These are phyloP conservation scores for Chauna torquata DNA, from an alignment of 2,113 vertebrate genomes.

Conservation along the genomic window DNA sequence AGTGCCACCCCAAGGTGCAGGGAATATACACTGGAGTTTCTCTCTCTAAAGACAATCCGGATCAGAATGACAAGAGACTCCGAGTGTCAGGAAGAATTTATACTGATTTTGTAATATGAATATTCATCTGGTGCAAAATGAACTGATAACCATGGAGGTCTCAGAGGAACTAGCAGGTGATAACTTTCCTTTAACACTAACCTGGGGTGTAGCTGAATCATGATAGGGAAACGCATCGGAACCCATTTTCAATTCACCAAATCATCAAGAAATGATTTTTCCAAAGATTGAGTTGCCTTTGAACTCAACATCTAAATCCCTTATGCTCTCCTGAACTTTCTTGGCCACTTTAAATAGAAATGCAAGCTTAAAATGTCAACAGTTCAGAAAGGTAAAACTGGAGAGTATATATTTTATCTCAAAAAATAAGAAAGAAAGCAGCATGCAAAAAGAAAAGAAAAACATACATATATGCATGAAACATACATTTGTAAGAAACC, in stretches of 20 bases:
- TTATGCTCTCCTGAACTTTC: neutral
- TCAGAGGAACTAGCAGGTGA: neutral
- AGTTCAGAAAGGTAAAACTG: neutral
- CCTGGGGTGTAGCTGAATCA: neutral
- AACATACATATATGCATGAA: neutral
- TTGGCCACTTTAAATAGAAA: neutral
- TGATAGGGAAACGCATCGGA: neutral
- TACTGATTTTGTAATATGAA: neutral
- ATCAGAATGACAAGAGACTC: neutral
- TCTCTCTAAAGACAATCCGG: neutral
- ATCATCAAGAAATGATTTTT: neutral
- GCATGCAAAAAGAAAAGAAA: neutral
- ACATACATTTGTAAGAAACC: neutral
- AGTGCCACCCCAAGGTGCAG: neutral
- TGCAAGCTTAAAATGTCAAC: neutral
- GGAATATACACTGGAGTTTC: neutral
- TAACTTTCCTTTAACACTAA: neutral
- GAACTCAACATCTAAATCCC: neutral
- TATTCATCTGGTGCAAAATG: neutral
- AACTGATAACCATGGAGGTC: neutral
- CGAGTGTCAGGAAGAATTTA: neutral
- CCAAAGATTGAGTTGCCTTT: neutral
- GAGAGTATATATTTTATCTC: neutral
- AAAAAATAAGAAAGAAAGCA: neutral
- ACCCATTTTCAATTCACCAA: neutral